Evolutionary conservation across 2,113 vertebrate species (phyloP).

Genomic region (Pollimyrus isidori): DNA sequence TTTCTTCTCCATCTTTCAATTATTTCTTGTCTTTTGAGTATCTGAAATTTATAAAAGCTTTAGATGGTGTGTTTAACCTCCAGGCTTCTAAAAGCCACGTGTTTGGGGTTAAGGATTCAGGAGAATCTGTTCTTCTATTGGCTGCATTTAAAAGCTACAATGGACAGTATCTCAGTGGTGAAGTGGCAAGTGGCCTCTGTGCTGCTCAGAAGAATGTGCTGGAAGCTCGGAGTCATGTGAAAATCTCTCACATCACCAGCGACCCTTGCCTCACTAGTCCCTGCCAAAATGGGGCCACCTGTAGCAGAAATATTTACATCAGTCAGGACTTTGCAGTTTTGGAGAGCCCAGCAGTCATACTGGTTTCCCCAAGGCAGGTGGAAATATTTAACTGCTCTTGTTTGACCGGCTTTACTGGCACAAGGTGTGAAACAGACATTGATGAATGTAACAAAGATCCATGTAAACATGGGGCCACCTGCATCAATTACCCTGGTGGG

Average conservation of each 20-base stretch:
- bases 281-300: conserved; percentile 55
- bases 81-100: conserved; percentile 63
- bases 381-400: conserved; percentile 60
- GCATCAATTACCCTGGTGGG: conserved; percentile 54
- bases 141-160: conserved; percentile 60
- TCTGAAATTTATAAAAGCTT: conserved; percentile 57
- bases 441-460: conserved; percentile 54
- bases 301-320: conserved; percentile 55
- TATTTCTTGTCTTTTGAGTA: conserved; percentile 59
- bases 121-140: conserved; percentile 50
- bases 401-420: conserved; percentile 47
- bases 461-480: conserved; percentile 53
- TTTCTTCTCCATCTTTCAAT: conserved; percentile 47
- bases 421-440: conserved; percentile 54
- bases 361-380: conserved; percentile 54
- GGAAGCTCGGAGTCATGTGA: conserved; percentile 54
- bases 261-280: conserved; percentile 54
- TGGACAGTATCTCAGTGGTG: conserved; percentile 54
- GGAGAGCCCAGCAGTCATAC: conserved; percentile 55
- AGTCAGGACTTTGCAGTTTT: conserved; percentile 49
- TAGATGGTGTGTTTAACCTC: conserved; percentile 61
- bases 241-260: conserved; percentile 55
- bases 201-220: conserved; percentile 52
- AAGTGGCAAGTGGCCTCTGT: conserved; percentile 55
- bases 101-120: conserved; percentile 57